Percentiles rank a stretch among this genome's conserved stretches.
phyloP scores from a whole-genome alignment of 2,113 vertebrate genomes.

The Maylandia zebra region DNA sequence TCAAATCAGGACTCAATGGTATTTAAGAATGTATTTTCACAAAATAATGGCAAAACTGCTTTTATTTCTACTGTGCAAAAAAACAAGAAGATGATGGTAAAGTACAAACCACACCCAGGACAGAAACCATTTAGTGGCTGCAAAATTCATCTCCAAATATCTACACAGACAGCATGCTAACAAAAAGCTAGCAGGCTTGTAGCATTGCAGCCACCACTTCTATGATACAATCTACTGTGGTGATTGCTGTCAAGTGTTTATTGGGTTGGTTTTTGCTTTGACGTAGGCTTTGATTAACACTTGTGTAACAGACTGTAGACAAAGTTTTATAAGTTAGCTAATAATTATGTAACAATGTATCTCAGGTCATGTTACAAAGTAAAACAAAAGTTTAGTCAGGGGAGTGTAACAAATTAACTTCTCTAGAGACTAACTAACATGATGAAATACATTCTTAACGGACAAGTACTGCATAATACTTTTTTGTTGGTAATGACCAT shows the following conservation, averaged over 20 bases:
- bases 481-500: not conserved
- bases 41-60: not conserved
- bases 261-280: not conserved
- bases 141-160: not conserved
- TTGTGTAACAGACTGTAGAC: not conserved
- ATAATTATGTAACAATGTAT: not conserved
- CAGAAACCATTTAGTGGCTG: not conserved
- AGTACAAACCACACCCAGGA: not conserved
- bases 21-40: not conserved
- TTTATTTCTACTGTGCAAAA: not conserved
- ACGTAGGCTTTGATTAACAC: not conserved
- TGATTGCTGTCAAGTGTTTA: not conserved
- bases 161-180: not conserved
- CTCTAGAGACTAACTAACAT: not conserved
- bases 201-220: not conserved
- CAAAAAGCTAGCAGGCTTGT: not conserved
- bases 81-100: not conserved
- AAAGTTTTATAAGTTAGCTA: not conserved
- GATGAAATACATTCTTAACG: rapidly evolving
- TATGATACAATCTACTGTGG: no score
- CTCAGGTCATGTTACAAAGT: not conserved
- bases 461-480: not conserved
- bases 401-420: not conserved
- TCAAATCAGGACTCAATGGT: not conserved
- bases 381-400: not conserved